Evolutionary conservation across 2,113 vertebrate genomes (phyloP).

Genomic region (Pedetes capensis): DNA sequence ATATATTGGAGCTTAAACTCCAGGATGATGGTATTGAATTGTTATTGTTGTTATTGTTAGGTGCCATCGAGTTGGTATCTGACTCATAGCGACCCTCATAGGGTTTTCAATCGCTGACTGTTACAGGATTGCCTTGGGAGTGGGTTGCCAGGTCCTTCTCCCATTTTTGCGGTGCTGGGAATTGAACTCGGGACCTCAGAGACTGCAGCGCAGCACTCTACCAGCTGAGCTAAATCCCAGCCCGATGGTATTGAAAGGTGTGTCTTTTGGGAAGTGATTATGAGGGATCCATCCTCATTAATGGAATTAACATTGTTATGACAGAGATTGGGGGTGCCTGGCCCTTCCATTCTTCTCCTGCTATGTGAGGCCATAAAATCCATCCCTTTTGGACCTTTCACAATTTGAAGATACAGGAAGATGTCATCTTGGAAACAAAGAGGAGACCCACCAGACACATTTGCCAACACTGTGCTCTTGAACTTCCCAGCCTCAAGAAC

Average conservation of each 20-base stretch:
- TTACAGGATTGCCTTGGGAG: too few relatives aligned
- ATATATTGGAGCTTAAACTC: not conserved
- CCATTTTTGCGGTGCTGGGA: too few relatives aligned
- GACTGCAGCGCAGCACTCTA: too few relatives aligned
- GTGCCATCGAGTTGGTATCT: too few relatives aligned
- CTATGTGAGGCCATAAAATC: too few relatives aligned
- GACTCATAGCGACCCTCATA: too few relatives aligned
- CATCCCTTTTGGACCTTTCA: not conserved
- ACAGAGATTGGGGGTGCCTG: not conserved
- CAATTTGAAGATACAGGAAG: not conserved
- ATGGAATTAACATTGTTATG: not conserved
- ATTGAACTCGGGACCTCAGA: too few relatives aligned
- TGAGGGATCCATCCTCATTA: too few relatives aligned
- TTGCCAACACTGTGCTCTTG: not conserved
- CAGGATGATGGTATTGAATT: not conserved
- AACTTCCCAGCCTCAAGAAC: not conserved
- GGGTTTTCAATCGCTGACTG: too few relatives aligned
- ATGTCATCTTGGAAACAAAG: not conserved
- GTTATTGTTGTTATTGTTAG: too few relatives aligned
- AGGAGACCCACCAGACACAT: not conserved
- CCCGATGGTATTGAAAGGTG: not conserved
- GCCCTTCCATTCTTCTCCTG: not conserved
- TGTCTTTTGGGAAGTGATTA: not conserved
- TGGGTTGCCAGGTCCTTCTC: too few relatives aligned
- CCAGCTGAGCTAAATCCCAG: too few relatives aligned